Conservation (phyloP, 1,140 invertebrate species). For the Anoplolepis gracilipes region DNA sequence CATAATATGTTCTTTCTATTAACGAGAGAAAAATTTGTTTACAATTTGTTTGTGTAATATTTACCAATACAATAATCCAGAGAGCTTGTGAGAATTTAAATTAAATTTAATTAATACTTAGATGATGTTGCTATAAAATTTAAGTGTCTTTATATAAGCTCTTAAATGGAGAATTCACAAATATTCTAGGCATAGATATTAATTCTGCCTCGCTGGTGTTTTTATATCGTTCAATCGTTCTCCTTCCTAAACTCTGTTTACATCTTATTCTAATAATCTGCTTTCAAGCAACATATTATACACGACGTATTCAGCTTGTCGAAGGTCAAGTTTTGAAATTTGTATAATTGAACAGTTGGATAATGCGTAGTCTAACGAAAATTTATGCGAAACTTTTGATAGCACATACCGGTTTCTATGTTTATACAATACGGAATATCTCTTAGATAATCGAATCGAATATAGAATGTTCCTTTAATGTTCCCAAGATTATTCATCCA, state of each 20-base stretch:
- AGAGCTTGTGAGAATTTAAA: not conserved
- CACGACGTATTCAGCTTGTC: not conserved
- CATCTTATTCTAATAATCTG: not conserved
- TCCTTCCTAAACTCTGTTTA: constrained; percentile 16
- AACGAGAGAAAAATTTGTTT: no score
- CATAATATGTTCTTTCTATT: no score
- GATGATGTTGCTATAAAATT: not conserved
- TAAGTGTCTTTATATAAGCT: not conserved
- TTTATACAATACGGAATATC: not conserved
- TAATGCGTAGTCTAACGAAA: not conserved
- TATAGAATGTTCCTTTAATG: not conserved
- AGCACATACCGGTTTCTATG: no score
- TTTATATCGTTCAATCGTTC: not conserved
- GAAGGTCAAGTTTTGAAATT: constrained; percentile 47
- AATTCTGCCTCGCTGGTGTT: not conserved
- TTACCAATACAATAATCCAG: no score
- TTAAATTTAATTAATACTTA: not conserved
- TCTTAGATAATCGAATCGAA: not conserved
- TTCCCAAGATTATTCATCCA: not conserved
- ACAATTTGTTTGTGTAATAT: no score
- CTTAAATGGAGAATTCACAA: not conserved
- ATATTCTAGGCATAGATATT: not conserved
- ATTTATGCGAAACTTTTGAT: not conserved
- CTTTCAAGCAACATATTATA: not conserved
- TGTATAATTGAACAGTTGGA: not conserved